Evolutionary conservation across 2,113 vertebrate genomes (phyloP), one percentile per base, ranked within the genome.

Genomic region (Leucopternis melanops): DNA sequence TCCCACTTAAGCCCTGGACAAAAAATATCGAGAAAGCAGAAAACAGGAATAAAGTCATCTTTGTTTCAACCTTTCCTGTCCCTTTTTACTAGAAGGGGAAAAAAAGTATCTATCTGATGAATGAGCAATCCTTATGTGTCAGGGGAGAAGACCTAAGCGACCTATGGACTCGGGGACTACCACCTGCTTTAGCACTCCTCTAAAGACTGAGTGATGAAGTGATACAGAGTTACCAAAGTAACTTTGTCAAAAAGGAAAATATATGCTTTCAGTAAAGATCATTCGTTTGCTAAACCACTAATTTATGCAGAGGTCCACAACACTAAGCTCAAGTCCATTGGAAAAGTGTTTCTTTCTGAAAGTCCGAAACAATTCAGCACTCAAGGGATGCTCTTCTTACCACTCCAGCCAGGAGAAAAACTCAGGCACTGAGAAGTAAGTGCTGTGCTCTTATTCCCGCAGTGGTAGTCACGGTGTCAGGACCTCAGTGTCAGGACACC

Each of bases 11-110:
- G n/a, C 59, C 71, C 75, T 79, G 45, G 86, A 84, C 75, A 91
- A 95, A 95, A 92, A 80, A 55, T 55, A 72, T 32, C 54, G 31
- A 80, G 63, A 86, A 91, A 73, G 40, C 44, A 54, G 77, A 90
- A 57, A 81, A 50, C 40, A 44, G 85, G 94, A 95, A 97, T 95
- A 97, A 98, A 97, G 96, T 97, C 9, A 95, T 90, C 93, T 97
- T 98, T 97, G 95, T 98, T 97, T 97, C 74, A 79, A 88, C 58
- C 70, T 94, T 86, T 85, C 45, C 74, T 58, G 34, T 42, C 17
- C 31, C 17, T 62, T 90, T 92, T 83, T 71, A 55, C 40, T 92
- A 84, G 57, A 44, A 84, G 74, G 34, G 15, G 58, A 57, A 63
- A 65, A 54, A 82, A 61, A 29, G 49, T 58, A 31, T 67, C 82